Percentiles rank a stretch among this genome's conserved stretches.
These are phyloP conservation scores for Platysteira castanea DNA, from an alignment of 2,113 vertebrate species.

Conservation along the genomic window DNA sequence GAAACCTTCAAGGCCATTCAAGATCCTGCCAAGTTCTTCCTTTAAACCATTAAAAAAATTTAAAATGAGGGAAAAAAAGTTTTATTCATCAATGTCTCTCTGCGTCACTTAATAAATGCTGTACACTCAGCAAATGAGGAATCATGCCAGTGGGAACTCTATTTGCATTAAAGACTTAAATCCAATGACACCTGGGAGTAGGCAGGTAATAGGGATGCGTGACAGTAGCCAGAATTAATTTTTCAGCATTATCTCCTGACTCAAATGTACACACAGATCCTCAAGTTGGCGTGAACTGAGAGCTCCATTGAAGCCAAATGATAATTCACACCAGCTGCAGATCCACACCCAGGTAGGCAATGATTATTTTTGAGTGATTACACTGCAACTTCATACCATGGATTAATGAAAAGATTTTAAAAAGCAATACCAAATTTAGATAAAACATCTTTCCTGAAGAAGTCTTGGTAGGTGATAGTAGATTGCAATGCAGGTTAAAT, in stretches of 20 bases:
- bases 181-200: neutral
- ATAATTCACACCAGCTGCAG: conserved; percentile 1
- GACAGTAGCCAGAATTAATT: conserved; percentile 1
- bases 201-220: neutral
- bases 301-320: conserved; percentile 24
- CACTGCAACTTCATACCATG: neutral
- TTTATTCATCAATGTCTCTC: neutral
- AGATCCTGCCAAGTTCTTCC: neutral
- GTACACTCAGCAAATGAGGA: neutral
- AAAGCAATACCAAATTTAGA: neutral
- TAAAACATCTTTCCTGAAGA: neutral
- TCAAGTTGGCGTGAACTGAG: neutral
- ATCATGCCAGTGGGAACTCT: neutral
- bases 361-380: neutral
- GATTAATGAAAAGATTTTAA: neutral
- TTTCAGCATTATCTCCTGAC: neutral
- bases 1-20: neutral
- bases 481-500: neutral
- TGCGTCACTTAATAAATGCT: neutral
- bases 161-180: conserved; percentile 25
- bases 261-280: neutral
- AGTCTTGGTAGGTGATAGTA: neutral
- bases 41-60: neutral
- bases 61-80: neutral
- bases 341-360: neutral